Base-by-base conservation (phyloP, 2,797 vertebrate species). In the Gadopsis marmoratus region DNA sequence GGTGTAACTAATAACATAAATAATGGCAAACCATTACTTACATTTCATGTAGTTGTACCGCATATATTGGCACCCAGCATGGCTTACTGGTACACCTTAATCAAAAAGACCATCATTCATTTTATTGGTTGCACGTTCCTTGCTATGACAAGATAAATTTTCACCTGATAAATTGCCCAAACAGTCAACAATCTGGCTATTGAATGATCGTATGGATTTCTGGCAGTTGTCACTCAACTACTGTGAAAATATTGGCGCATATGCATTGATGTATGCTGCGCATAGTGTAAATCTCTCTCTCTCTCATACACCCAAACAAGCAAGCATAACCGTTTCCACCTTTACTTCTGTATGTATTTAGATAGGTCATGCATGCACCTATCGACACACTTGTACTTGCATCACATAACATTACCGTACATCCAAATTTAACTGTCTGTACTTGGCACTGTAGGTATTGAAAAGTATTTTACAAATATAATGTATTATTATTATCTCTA, bases 1-100 rank as follows among this genome's bases (percentile, higher is more conserved):
- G 71, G 77, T 78, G 74, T 54, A 74, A 67, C 66, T 31, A 35
- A 80, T 56, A 71, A 41, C 29, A 37, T 51, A 35, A 64, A 62
- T 61, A 54, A 59, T 47, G 53, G 21, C 26, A 26, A 26, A 26
- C 26, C 26, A 26, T 26, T 26, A 26, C 26, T 48, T 48, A 21
- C 7, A 45, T 66, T 78, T 67, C 45, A 50, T 50, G 43, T 43
- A 8, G n/a, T 19, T 51, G 60, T 65, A 48, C 47, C 8, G 50
- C 43, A 48, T n/a, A 41, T 53, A 14, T 26, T 50, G 37, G 48
- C 35, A 61, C 66, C n/a, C 23, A 2, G 39, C 50, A 71, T 45
- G 51, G 26, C 39, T 39, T 29, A 43, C 48, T 66, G 43, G 63
- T 29, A 21, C 21, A 47, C 4, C n/a, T 43, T 39, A 29, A 68